Conservation (phyloP, 2,888 invertebrate species). For the Emesis russula region DNA sequence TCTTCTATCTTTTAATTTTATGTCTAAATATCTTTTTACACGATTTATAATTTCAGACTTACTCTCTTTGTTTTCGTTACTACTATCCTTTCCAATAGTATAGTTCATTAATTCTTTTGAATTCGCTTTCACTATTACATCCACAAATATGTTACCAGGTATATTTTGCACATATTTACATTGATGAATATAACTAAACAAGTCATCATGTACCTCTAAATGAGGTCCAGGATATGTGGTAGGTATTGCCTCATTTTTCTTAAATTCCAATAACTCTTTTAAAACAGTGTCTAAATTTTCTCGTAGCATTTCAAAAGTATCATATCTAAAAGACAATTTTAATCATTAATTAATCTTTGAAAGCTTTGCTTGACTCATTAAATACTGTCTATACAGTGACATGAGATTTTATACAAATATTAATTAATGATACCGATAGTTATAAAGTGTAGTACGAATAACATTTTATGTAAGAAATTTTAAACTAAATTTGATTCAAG, state of each 20-base stretch:
- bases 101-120: constrained; percentile 86
- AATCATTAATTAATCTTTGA: too few relatives aligned
- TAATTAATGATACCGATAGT: too few relatives aligned
- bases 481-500: too few relatives aligned
- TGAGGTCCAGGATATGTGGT: constrained; percentile 92
- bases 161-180: constrained; percentile 43
- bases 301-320: constrained; percentile 99
- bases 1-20: constrained; percentile 89
- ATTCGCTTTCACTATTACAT: constrained; percentile 80
- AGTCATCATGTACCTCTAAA: constrained; percentile 91
- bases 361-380: too few relatives aligned
- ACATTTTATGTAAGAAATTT: too few relatives aligned
- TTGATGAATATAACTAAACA: constrained; percentile 87
- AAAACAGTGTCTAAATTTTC: constrained; percentile 98
- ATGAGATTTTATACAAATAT: too few relatives aligned
- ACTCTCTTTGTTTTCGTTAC: constrained; percentile 78
- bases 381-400: too few relatives aligned
- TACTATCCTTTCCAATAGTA: constrained; percentile 80
- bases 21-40: constrained; percentile 92
- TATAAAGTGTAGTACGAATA: too few relatives aligned
- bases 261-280: constrained; percentile 97
- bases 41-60: constrained; percentile 92
- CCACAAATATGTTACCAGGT: constrained; percentile 79
- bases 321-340: constrained; percentile 95
- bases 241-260: constrained; percentile 90